Percentiles rank a stretch among this genome's conserved stretches.
These are phyloP conservation scores for Thysanoteuthis rhombus DNA, from an alignment of 2,888 invertebrate species.

Conservation along the genomic window DNA sequence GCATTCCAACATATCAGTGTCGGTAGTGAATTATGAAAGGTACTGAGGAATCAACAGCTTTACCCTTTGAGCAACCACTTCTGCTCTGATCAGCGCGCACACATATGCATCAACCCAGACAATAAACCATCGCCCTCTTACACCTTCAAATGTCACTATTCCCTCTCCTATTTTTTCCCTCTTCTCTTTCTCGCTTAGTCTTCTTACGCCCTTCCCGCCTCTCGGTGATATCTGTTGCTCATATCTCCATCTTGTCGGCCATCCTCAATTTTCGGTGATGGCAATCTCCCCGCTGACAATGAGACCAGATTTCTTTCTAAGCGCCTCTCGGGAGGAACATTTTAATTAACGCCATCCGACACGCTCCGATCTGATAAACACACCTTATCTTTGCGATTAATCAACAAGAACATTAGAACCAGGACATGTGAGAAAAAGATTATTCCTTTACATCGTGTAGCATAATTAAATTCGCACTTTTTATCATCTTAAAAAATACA, in stretches of 20 bases:
- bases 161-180: neutral
- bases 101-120: neutral
- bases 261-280: constrained; percentile 12
- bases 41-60: neutral
- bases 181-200: neutral
- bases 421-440: neutral
- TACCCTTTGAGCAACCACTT: neutral
- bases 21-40: neutral
- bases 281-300: constrained; percentile 12
- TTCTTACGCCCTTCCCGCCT: neutral
- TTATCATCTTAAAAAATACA: constrained; percentile 12
- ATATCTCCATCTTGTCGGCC: neutral
- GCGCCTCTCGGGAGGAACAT: neutral
- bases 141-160: too few relatives aligned
- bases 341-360: constrained; percentile 12
- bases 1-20: neutral
- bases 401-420: neutral
- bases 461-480: neutral
- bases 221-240: neutral
- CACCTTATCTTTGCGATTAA: neutral
- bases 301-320: constrained; percentile 12
- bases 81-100: too few relatives aligned
- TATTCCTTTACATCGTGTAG: neutral
- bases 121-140: neutral
- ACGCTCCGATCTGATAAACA: constrained; percentile 12